These are phyloP conservation scores for Maccullochella peelii DNA, from an alignment of 2,113 vertebrate genomes.

Conservation along the genomic window DNA sequence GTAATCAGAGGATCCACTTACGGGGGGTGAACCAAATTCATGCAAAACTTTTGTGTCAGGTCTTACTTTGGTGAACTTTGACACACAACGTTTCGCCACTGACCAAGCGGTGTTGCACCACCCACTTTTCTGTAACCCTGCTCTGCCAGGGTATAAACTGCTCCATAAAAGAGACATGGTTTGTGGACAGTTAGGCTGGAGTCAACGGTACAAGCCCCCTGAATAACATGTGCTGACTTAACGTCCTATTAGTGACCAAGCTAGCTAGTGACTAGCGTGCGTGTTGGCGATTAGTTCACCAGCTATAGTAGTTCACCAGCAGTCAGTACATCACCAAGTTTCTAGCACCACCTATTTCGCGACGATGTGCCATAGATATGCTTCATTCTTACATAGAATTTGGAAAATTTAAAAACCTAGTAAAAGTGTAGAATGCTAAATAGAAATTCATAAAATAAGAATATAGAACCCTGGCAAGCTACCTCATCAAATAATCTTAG, in stretches of 20 bases:
- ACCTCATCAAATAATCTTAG: constrained; percentile 6
- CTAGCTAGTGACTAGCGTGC: too few species aligned
- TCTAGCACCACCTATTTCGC: too few species aligned
- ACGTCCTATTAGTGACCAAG: too few species aligned
- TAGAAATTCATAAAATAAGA: too few species aligned
- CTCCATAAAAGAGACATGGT: neutral
- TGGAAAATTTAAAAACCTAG: neutral
- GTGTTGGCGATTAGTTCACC: too few species aligned
- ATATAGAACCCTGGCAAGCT: neutral
- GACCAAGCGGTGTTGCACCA: neutral
- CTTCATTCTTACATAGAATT: neutral
- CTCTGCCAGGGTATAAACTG: neutral
- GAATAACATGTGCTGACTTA: too few species aligned
- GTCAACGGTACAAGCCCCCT: too few species aligned
- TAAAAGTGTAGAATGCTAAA: too few species aligned
- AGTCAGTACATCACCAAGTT: neutral
- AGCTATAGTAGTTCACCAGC: neutral
- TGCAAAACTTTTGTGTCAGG: neutral
- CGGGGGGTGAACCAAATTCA: too few species aligned
- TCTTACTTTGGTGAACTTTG: neutral
- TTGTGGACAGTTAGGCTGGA: too few species aligned
- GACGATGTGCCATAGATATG: too few species aligned
- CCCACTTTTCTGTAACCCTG: neutral
- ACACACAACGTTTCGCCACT: neutral
- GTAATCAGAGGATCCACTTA: neutral